phyloP scores from a whole-genome alignment of 2,113 vertebrate genomes.

The Cisticola juncidis region DNA sequence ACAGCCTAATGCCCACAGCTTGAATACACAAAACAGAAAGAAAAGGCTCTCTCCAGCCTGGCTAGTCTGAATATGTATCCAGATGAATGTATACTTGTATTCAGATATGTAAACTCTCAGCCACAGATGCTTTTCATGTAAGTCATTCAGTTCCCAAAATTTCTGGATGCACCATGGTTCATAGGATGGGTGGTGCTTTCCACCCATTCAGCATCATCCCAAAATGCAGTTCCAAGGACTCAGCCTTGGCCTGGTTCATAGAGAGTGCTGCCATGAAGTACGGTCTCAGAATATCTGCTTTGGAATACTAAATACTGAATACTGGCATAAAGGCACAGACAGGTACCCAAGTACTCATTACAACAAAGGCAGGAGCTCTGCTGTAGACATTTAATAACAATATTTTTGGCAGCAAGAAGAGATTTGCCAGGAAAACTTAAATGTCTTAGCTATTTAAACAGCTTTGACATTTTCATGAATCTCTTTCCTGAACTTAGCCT shows the following conservation, averaged over 20 bases:
- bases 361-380: not conserved
- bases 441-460: slow-evolving; percentile 38
- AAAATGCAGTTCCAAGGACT: not conserved
- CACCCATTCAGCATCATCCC: not conserved
- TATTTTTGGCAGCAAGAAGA: not conserved
- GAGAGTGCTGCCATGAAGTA: not conserved
- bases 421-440: slow-evolving; percentile 32
- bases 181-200: not conserved
- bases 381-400: not conserved
- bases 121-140: not conserved
- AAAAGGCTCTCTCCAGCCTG: not conserved
- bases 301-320: not conserved
- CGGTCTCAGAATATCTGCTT: not conserved
- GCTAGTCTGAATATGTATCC: not conserved
- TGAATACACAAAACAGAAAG: not conserved
- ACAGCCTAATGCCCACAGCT: not conserved
- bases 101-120: not conserved
- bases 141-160: not conserved
- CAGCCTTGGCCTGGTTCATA: not conserved
- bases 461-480: slow-evolving; percentile 42
- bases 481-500: not conserved
- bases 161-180: not conserved
- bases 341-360: not conserved
- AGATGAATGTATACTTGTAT: not conserved
- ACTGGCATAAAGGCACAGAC: not conserved